Evolutionary conservation across 2,888 invertebrate genomes (phyloP).

Genomic region (Tachina grossa): DNA sequence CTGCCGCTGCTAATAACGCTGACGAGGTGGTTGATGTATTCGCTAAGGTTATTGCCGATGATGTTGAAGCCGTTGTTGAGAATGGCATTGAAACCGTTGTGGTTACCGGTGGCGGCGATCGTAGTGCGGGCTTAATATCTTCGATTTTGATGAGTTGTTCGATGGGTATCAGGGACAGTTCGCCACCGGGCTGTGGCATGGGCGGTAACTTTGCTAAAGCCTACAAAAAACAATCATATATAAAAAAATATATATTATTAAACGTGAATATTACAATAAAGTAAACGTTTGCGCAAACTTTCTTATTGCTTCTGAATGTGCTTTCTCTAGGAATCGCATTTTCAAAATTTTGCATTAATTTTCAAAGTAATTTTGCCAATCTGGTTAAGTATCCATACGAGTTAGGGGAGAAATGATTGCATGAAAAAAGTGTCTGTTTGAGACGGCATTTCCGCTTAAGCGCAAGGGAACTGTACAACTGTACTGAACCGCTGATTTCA

Average conservation of each 20-base stretch:
- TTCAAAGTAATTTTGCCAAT: too few species aligned
- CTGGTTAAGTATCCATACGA: too few species aligned
- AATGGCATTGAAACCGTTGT: slow-evolving; percentile 56
- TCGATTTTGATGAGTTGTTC: slow-evolving; percentile 91
- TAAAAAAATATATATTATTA: background rate
- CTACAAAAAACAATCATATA: slow-evolving; percentile 79
- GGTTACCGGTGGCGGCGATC: slow-evolving; percentile 74
- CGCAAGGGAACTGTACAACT: too few species aligned
- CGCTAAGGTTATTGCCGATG: slow-evolving; percentile 36
- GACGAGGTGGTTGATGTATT: slow-evolving; percentile 61
- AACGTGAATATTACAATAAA: too few species aligned
- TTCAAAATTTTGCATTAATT: background rate
- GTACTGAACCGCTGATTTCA: too few species aligned
- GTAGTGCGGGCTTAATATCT: slow-evolving; percentile 83
- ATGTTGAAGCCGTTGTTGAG: slow-evolving; percentile 61
- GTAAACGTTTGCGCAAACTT: background rate
- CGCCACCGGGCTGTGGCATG: slow-evolving; percentile 88
- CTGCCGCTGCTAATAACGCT: slow-evolving; percentile 45
- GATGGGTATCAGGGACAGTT: slow-evolving; percentile 92
- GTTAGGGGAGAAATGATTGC: too few species aligned
- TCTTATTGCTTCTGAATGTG: background rate
- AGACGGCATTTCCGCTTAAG: too few species aligned
- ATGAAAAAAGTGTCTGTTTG: too few species aligned
- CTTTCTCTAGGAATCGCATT: too few species aligned
- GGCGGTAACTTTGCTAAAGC: slow-evolving; percentile 80